A percentile compares a stretch with the other conserved stretches of the same genome.
Evolutionary conservation across 2,888 invertebrate species (phyloP).

Genomic region (Actias luna): DNA sequence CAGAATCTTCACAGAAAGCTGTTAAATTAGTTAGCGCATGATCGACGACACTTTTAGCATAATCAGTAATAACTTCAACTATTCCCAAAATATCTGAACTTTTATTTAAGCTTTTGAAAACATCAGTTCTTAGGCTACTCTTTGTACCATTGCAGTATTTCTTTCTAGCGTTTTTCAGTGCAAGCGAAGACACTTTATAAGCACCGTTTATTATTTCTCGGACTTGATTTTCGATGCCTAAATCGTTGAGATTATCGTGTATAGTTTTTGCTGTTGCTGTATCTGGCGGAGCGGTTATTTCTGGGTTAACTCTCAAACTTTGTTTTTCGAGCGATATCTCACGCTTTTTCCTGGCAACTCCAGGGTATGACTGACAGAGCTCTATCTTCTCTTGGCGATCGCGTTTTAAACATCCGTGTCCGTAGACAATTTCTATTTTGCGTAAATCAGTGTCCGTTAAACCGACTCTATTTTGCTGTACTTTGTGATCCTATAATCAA

Average conservation of each 20-base stretch:
- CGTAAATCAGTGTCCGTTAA: conserved; percentile 50
- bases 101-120: conserved; percentile 8
- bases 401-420: conserved; percentile 53
- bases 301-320: conserved; percentile 59
- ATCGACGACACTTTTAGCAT: conserved; percentile 41
- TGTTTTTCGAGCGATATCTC: conserved; percentile 25
- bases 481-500: conserved; percentile 46
- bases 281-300: conserved; percentile 59
- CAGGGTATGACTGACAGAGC: conserved; percentile 63
- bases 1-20: conserved; percentile 47
- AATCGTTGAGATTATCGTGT: conserved; percentile 30
- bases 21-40: conserved; percentile 46
- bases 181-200: conserved; percentile 44
- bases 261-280: conserved; percentile 19
- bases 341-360: conserved; percentile 41
- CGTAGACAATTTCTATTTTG: conserved; percentile 63
- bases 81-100: conserved; percentile 44
- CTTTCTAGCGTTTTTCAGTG: conserved; percentile 44
- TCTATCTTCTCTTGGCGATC: conserved; percentile 62
- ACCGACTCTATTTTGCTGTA: conserved; percentile 44
- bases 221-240: conserved; percentile 50
- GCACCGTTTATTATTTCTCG: conserved; percentile 48
- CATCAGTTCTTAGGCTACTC: conserved; percentile 18
- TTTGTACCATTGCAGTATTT: conserved; percentile 51
- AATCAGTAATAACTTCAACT: conserved; percentile 39